Conservation (phyloP, 2,797 vertebrate genomes). For the Crenichthys baileyi region DNA sequence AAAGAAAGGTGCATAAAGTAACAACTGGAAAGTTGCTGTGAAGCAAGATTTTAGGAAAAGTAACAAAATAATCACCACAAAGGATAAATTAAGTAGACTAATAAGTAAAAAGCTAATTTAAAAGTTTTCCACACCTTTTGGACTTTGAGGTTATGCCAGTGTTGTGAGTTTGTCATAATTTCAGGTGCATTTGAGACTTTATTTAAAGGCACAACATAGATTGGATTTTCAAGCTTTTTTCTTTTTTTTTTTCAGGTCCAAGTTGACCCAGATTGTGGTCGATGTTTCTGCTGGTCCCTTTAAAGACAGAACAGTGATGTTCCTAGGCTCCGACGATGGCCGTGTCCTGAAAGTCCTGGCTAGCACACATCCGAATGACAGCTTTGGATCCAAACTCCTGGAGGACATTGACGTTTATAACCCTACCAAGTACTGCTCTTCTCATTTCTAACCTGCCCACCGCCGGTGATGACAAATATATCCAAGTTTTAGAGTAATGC, state of each 20-base stretch:
- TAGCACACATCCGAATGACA: constrained; percentile 83
- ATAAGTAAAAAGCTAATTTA: neutral
- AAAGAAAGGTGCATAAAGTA: neutral
- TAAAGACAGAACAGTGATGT: constrained; percentile 91
- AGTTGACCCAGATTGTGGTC: constrained; percentile 88
- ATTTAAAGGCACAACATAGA: neutral
- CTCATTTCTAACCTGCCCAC: neutral
- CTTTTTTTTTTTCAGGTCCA: constrained; percentile 77
- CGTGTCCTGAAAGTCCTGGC: constrained; percentile 92
- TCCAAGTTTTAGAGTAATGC: neutral
- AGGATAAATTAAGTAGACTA: neutral
- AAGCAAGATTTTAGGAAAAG: neutral
- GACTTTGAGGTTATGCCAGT: neutral
- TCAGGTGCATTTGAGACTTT: neutral
- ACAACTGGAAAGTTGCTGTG: neutral
- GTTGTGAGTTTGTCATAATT: neutral
- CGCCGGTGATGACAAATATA: no score
- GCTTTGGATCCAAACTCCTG: constrained; percentile 87
- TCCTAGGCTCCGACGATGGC: constrained; percentile 93
- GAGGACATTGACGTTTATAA: constrained; percentile 94
- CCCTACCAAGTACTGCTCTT: constrained; percentile 80
- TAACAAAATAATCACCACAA: neutral
- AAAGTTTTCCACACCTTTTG: neutral
- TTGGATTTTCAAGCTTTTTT: neutral
- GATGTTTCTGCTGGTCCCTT: constrained; percentile 89